These are phyloP conservation scores for Pyrrhosoma nymphula DNA, from an alignment of 2,888 invertebrate species.

Conservation along the genomic window DNA sequence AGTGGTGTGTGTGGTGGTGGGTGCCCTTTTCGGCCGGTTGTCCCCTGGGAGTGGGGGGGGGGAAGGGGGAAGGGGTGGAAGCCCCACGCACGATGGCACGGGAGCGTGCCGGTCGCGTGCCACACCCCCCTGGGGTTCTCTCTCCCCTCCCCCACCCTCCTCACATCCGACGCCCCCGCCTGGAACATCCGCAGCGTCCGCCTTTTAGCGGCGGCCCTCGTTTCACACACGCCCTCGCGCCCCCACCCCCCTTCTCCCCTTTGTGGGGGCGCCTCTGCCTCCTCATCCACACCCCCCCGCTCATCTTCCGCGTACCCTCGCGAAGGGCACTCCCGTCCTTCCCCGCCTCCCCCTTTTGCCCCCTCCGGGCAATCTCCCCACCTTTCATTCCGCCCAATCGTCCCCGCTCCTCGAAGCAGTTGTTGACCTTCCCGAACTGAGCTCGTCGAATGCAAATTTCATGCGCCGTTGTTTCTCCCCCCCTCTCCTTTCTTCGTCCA, in stretches of 20 bases:
- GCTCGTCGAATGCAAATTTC: conserved; percentile 64
- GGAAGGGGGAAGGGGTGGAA: background rate
- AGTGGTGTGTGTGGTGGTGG: background rate
- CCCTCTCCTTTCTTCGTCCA: background rate
- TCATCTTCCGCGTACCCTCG: background rate
- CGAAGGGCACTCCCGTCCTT: background rate
- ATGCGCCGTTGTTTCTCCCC: background rate
- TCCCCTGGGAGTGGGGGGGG: background rate
- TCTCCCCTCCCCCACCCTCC: too few relatives aligned
- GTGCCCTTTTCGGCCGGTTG: background rate
- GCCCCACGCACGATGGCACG: background rate
- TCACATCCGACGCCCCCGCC: background rate
- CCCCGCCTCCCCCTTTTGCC: background rate
- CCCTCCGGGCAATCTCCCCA: background rate
- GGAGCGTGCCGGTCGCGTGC: conserved; percentile 54
- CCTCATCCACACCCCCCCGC: background rate
- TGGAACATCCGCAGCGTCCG: background rate
- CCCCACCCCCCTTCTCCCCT: background rate
- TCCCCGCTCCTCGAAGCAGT: conserved; percentile 41
- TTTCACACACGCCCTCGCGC: too few relatives aligned
- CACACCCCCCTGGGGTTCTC: background rate
- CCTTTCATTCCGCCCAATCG: conserved; percentile 50
- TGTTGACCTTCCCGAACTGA: conserved; percentile 56
- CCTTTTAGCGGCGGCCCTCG: background rate
- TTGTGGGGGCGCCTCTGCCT: background rate